Conservation (phyloP, 2,888 invertebrate species). For the Marasmarcha lunaedactyla region DNA sequence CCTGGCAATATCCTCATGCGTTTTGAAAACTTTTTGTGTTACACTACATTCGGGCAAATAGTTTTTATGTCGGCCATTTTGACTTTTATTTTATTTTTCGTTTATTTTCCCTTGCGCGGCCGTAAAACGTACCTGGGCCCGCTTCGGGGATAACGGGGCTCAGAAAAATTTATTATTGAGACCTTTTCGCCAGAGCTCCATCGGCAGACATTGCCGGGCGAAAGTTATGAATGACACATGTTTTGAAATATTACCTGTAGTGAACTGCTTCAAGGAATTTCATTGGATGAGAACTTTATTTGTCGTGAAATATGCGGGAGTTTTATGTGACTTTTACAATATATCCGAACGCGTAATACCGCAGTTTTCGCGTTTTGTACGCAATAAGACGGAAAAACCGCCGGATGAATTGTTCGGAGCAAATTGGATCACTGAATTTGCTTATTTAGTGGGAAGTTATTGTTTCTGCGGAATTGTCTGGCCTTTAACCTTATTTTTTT, state of each 20-base stretch:
- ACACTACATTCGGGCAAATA: constrained; percentile 53
- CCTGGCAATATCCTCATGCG: constrained; percentile 26
- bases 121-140: constrained; percentile 67
- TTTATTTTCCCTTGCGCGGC: constrained; percentile 67
- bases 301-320: constrained; percentile 68
- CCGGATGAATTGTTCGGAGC: constrained; percentile 46
- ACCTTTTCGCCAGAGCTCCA: constrained; percentile 50
- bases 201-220: constrained; percentile 68
- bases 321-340: constrained; percentile 65
- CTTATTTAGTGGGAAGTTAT: constrained; percentile 22
- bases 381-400: constrained; percentile 52
- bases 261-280: constrained; percentile 60
- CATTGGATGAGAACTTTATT: constrained; percentile 67
- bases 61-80: constrained; percentile 66
- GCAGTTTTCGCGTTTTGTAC: constrained; percentile 31
- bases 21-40: constrained; percentile 43
- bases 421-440: constrained; percentile 61
- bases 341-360: constrained; percentile 57
- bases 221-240: constrained; percentile 71
- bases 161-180: constrained; percentile 69
- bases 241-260: constrained; percentile 70
- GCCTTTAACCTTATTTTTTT: not conserved
- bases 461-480: not conserved
- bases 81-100: constrained; percentile 71
- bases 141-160: constrained; percentile 64